phyloP scores from a whole-genome alignment of 2,888 invertebrate genomes.

The Junonia oenone region DNA sequence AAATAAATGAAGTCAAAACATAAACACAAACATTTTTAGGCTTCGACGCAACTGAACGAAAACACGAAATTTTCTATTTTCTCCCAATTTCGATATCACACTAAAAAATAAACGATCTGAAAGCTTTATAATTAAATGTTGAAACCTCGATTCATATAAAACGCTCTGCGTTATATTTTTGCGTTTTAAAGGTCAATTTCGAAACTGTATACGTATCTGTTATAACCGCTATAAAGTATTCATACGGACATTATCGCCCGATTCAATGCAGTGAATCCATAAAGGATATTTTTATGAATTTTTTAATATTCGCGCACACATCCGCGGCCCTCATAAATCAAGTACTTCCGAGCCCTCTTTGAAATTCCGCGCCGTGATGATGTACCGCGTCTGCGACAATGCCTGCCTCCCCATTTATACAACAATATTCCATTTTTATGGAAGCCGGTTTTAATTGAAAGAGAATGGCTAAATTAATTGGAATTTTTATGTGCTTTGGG shows the following conservation, averaged over 20 bases:
- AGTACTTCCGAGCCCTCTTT: slow-evolving; percentile 70
- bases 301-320: slow-evolving; percentile 68
- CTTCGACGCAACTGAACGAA: no score
- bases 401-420: slow-evolving; percentile 41
- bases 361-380: slow-evolving; percentile 64
- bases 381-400: slow-evolving; percentile 67
- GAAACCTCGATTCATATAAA: background rate
- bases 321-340: slow-evolving; percentile 66
- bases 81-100: background rate
- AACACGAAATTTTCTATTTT: no score
- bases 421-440: slow-evolving; percentile 3
- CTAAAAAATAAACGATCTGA: background rate
- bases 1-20: no score
- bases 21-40: no score
- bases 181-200: background rate
- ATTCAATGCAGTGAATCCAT: slow-evolving; percentile 51
- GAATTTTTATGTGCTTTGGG: background rate
- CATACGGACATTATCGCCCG: slow-evolving; percentile 27
- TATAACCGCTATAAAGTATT: slow-evolving; percentile 21
- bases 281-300: slow-evolving; percentile 68
- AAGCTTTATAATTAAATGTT: background rate
- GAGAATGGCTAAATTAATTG: background rate
- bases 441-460: slow-evolving; percentile 1
- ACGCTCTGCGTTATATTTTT: background rate
- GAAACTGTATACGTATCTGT: slow-evolving; percentile 7